These are phyloP conservation scores for Lethrus apterus DNA, from an alignment of 1,140 invertebrate species.

Conservation along the genomic window DNA sequence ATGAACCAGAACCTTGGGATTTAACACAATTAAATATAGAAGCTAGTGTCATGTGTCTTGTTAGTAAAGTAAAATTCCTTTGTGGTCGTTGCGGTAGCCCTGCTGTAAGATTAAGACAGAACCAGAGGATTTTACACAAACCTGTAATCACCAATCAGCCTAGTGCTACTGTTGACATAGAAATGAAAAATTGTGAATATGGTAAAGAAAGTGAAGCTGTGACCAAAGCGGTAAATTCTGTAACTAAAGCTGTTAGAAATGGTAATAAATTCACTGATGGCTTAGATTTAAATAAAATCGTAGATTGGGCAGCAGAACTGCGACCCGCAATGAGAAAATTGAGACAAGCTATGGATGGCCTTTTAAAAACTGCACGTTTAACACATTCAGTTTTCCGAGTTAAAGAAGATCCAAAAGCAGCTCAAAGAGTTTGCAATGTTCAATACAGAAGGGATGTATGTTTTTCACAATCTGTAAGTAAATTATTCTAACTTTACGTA, in stretches of 20 bases:
- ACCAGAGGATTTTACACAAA: constrained; percentile 40
- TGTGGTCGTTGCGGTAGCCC: constrained; percentile 66
- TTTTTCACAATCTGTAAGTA: constrained; percentile 83
- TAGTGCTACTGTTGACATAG: constrained; percentile 19
- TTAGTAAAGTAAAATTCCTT: constrained; percentile 70
- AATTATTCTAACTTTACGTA: neutral
- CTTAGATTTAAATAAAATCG: constrained; percentile 57
- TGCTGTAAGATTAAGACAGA: constrained; percentile 52
- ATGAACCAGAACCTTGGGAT: constrained; percentile 83
- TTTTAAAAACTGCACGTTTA: constrained; percentile 72
- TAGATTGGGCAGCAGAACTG: constrained; percentile 69
- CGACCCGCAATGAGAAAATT: constrained; percentile 75
- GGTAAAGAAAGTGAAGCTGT: constrained; percentile 37
- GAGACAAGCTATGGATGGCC: constrained; percentile 69
- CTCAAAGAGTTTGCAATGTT: constrained; percentile 43
- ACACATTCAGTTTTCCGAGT: constrained; percentile 84
- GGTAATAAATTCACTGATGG: constrained; percentile 67
- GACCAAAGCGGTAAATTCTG: constrained; percentile 37
- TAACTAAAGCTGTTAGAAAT: constrained; percentile 28
- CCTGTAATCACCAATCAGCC: constrained; percentile 28
- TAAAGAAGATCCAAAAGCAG: constrained; percentile 63
- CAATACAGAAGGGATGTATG: constrained; percentile 75
- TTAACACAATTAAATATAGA: constrained; percentile 83
- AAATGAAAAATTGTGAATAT: constrained; percentile 11
- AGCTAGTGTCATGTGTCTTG: constrained; percentile 79